Evolutionary conservation across 2,113 vertebrate genomes (phyloP).

Genomic region (Aptenodytes forsteri): DNA sequence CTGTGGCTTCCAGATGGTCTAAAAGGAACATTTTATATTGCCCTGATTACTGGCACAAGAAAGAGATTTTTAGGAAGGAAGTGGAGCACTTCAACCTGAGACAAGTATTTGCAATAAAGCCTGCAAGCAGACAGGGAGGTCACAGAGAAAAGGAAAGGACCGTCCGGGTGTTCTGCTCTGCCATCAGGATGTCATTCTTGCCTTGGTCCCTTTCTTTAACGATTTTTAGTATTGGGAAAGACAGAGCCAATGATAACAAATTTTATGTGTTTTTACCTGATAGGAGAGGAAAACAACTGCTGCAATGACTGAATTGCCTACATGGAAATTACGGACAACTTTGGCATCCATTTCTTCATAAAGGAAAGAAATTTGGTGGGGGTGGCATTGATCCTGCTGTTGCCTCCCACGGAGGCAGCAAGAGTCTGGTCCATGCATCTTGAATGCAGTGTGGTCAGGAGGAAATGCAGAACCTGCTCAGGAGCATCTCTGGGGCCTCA

Average conservation of each 20-base stretch:
- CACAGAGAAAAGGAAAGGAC: neutral
- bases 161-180: neutral
- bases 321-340: neutral
- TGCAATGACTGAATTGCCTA: neutral
- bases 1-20: conserved; percentile 70
- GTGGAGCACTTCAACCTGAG: conserved; percentile 50
- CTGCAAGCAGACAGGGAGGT: neutral
- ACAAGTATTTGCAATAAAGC: conserved; percentile 11
- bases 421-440: neutral
- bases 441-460: neutral
- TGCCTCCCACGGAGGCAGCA: neutral
- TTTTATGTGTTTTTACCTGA: neutral
- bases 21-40: conserved; percentile 48
- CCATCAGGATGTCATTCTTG: neutral
- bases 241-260: neutral
- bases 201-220: neutral
- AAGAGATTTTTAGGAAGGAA: conserved; percentile 54
- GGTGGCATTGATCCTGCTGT: neutral
- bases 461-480: neutral
- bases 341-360: neutral
- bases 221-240: neutral
- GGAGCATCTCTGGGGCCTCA: neutral
- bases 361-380: neutral
- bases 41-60: conserved; percentile 45
- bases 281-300: neutral